Evolutionary conservation across 1,140 invertebrate species (phyloP).

Genomic region (Palaemon carinicauda): DNA sequence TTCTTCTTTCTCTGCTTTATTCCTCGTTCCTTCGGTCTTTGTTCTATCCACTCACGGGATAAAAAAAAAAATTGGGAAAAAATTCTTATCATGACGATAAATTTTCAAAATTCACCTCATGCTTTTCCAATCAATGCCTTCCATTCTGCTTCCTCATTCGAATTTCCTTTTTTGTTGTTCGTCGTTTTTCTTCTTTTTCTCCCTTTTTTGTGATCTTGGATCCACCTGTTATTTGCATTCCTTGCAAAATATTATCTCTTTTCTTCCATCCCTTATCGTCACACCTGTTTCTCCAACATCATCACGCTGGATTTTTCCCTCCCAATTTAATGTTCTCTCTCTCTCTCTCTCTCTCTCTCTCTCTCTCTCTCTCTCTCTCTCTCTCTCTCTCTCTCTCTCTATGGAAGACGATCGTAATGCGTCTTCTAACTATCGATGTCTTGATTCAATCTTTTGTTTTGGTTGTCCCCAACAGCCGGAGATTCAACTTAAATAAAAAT

Average conservation of each 20-base stretch:
- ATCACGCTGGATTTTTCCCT: neutral
- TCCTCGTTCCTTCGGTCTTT: too few species aligned
- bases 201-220: neutral
- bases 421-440: neutral
- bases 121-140: too few species aligned
- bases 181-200: neutral
- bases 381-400: constrained; percentile 12
- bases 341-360: neutral
- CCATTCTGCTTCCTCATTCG: neutral
- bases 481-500: too few species aligned
- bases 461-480: too few species aligned
- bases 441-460: too few species aligned
- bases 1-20: too few species aligned
- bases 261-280: neutral
- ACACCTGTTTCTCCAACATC: too few species aligned
- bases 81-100: too few species aligned
- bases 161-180: neutral
- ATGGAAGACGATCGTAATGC: too few species aligned
- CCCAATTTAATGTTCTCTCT: neutral
- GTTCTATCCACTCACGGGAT: too few species aligned
- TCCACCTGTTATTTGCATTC: neutral
- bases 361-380: neutral
- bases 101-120: too few species aligned
- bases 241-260: neutral
- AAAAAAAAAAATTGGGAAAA: too few species aligned